These are phyloP conservation scores for Ichneumoninae sp. DNA, from an alignment of 2,888 invertebrate genomes.

Conservation along the genomic window DNA sequence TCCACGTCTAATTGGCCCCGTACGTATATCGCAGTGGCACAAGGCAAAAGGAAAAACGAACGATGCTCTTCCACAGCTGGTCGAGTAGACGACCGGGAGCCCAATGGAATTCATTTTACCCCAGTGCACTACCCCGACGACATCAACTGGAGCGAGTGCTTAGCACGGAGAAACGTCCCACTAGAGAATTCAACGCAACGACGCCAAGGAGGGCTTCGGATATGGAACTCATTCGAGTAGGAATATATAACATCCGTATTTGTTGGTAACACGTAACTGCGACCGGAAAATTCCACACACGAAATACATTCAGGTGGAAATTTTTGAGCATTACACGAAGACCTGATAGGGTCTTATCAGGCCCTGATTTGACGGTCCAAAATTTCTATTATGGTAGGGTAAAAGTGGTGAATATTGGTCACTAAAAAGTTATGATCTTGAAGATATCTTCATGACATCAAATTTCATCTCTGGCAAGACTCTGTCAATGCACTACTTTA, in stretches of 20 bases:
- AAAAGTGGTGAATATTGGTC: neutral
- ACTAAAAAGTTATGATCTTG: neutral
- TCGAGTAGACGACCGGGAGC: neutral
- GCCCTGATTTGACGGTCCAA: neutral
- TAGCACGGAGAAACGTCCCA: neutral
- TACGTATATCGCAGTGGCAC: slow-evolving; percentile 38
- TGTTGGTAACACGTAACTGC: neutral
- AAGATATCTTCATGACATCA: too few relatives aligned
- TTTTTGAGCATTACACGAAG: too few relatives aligned
- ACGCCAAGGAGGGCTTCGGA: neutral
- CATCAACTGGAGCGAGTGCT: neutral
- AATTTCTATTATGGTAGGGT: neutral
- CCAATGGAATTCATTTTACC: neutral
- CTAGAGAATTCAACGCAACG: slow-evolving; percentile 8
- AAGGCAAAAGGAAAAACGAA: slow-evolving; percentile 23
- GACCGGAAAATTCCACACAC: neutral
- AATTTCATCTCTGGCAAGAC: too few relatives aligned
- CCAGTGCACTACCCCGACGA: neutral
- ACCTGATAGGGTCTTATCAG: neutral
- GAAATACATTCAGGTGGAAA: too few relatives aligned
- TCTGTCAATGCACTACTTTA: too few relatives aligned
- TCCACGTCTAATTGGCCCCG: slow-evolving; percentile 73
- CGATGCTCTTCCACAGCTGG: slow-evolving; percentile 10
- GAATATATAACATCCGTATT: neutral
- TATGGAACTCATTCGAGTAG: neutral